Percentiles rank a stretch among this genome's conserved stretches.
phyloP scores from a whole-genome alignment of 2,888 invertebrate genomes.

The Amphipoea oculea region DNA sequence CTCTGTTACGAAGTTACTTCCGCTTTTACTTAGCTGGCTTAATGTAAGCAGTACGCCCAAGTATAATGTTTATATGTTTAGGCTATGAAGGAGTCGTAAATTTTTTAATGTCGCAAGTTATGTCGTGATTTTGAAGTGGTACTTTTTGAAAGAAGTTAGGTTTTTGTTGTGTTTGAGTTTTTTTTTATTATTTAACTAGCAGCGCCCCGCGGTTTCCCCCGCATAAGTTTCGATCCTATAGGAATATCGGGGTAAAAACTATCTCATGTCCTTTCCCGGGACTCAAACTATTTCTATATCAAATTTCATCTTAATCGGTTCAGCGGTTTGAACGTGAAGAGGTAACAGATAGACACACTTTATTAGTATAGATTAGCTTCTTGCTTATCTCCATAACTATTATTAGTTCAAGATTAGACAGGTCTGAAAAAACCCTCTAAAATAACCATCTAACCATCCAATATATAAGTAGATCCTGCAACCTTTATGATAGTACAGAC shows the following conservation, averaged over 20 bases:
- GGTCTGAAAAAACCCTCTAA: too few relatives aligned
- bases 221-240: too few relatives aligned
- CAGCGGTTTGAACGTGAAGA: too few relatives aligned
- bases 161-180: not conserved
- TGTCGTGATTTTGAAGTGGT: not conserved
- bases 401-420: not conserved
- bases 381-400: not conserved
- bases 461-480: not conserved
- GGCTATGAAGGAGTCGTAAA: constrained; percentile 4
- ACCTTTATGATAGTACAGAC: too few relatives aligned
- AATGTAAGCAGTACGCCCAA: constrained; percentile 28
- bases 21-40: constrained; percentile 55
- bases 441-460: not conserved
- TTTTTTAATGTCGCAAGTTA: not conserved
- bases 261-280: too few relatives aligned
- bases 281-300: too few relatives aligned
- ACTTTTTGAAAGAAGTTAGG: not conserved
- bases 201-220: too few relatives aligned
- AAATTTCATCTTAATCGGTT: too few relatives aligned
- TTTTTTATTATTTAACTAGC: not conserved
- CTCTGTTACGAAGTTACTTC: constrained; percentile 53
- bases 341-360: too few relatives aligned
- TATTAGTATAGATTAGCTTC: too few relatives aligned
- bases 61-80: constrained; percentile 44
- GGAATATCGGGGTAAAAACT: too few relatives aligned